These are phyloP conservation scores for Brachyhypopomus occidentalis DNA, from an alignment of 2,113 vertebrate species.

Conservation along the genomic window DNA sequence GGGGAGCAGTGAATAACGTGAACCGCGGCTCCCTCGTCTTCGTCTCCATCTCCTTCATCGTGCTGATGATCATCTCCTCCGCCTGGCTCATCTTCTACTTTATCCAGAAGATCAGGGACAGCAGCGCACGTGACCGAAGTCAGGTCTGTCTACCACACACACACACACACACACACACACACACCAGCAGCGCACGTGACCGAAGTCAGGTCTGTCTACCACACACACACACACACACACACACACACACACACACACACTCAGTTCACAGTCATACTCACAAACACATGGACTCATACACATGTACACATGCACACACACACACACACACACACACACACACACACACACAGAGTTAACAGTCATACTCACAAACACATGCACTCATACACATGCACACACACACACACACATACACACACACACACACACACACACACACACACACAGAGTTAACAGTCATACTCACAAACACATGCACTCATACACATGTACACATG, in stretches of 20 bases:
- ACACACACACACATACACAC: background rate
- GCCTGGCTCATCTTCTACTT: conserved; percentile 99
- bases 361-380: no score
- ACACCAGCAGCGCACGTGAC: no score
- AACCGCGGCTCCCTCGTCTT: conserved; percentile 94
- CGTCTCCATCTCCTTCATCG: conserved; percentile 97
- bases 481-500: conserved; percentile 4
- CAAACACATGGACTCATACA: no score
- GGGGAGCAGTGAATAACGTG: conserved; percentile 83
- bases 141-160: conserved; percentile 77
- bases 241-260: no score
- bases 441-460: background rate
- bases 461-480: background rate
- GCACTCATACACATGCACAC: background rate
- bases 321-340: background rate
- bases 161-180: conserved; percentile 9
- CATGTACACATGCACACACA: no score
- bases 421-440: conserved; percentile 1
- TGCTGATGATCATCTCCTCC: conserved; percentile 96
- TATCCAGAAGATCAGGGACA: conserved; percentile 97
- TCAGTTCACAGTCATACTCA: no score
- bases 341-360: background rate
- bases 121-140: conserved; percentile 87
- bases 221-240: no score
- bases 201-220: no score